Conservation (phyloP, 2,797 vertebrate genomes). For the Halcyon smyrnensis region DNA sequence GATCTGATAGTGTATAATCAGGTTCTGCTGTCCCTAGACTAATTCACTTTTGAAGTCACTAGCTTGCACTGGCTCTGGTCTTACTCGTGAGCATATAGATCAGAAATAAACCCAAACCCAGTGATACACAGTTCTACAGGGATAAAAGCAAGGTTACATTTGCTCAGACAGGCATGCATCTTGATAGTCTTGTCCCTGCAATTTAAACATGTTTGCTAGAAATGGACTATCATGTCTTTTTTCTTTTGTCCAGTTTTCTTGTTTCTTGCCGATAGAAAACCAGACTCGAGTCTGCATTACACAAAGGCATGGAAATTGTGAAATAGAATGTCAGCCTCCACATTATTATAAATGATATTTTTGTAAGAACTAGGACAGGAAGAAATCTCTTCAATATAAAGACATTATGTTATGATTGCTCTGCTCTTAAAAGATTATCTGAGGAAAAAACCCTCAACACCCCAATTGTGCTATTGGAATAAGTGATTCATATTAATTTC, state of each 20-base stretch:
- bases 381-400: constrained; percentile 20
- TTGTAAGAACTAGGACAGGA: background rate
- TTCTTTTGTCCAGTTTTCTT: background rate
- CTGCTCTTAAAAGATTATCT: constrained; percentile 25
- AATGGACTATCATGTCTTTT: background rate
- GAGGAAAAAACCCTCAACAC: background rate
- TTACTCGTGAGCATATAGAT: background rate
- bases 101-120: background rate
- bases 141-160: background rate
- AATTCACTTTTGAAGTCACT: background rate
- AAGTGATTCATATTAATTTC: constrained; percentile 42
- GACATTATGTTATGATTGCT: background rate
- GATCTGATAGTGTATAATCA: background rate
- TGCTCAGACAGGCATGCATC: background rate
- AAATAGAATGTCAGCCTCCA: background rate
- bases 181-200: background rate
- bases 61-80: background rate
- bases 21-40: background rate
- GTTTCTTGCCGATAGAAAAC: background rate
- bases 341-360: background rate
- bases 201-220: background rate
- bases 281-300: background rate
- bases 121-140: background rate
- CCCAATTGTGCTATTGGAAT: background rate
- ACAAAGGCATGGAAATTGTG: background rate